Percentiles rank a stretch among this genome's conserved stretches.
phyloP scores from a whole-genome alignment of 2,113 vertebrate species.

The Oriolus oriolus region DNA sequence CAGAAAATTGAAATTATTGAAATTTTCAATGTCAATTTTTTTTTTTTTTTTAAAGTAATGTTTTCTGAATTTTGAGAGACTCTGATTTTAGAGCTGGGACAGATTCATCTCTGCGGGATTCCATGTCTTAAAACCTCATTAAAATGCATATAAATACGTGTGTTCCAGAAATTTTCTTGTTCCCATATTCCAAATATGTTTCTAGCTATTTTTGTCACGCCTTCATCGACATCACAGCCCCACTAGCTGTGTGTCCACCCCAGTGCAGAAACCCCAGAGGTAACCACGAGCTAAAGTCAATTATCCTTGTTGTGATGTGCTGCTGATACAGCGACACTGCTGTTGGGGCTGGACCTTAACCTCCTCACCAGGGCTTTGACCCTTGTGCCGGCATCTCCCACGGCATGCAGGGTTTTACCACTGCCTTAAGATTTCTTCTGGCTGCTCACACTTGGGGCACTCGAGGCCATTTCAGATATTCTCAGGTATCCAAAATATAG shows the following conservation, averaged over 20 bases:
- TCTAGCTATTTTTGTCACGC: background rate
- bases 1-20: background rate
- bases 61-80: background rate
- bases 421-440: background rate
- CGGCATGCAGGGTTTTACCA: background rate
- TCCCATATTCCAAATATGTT: background rate
- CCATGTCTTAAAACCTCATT: background rate
- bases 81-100: background rate
- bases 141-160: accelerated
- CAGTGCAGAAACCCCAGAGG: background rate
- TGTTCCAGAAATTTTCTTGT: background rate
- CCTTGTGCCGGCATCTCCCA: background rate
- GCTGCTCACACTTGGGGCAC: accelerated
- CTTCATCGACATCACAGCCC: background rate
- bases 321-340: background rate
- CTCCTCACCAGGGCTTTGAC: background rate
- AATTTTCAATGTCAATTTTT: background rate
- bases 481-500: background rate
- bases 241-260: accelerated
- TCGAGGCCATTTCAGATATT: background rate
- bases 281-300: background rate
- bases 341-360: background rate
- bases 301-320: background rate
- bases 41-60: background rate
- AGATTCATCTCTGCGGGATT: background rate